Base-by-base conservation (phyloP, 1,140 invertebrate species). In the Apis dorsata region DNA sequence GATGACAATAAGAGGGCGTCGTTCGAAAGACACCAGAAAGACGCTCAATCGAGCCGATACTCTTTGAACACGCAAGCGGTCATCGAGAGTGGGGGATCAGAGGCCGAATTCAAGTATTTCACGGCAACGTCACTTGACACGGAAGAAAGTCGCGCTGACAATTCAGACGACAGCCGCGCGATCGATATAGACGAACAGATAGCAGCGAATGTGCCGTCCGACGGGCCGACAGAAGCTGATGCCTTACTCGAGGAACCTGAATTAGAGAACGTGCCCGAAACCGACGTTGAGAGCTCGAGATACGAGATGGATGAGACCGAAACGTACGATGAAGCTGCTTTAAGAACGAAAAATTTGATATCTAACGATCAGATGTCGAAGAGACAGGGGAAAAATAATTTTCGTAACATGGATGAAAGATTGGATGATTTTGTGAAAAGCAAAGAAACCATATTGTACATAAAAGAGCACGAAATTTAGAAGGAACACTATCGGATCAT, bases 41-140 rank as follows among this genome's bases (percentile, higher is more conserved):
- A 94, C 17, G 88, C 90, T 0, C 91, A 93, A 60, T 89, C 89
- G 13, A 94, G 93, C 75, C 87, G 93, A 51, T 90, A 91, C 73
- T 94, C 93, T 0, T 71, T 94, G 10, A 94, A 93, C 65, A 91
- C 92, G 10, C 87, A 91, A 78, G 89, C 77, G 17, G 87, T 91
- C 0, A 76, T 90, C 13, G 92, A 92, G 51, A 68, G 86, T 51
- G 84, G 77, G 44, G 86, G 81, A 0, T 72, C 71, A 7, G 92
- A 93, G 65, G 91, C 90, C 53, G 92, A 94, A 34, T 88, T 92
- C 21, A 93, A 93, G 70, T 94, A 94, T 69, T 94, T 93, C 80
- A 88, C 90, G 1, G 72, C 89, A 0, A 80, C 87, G 12, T 92
- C 92, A 0, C 66, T 92, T 10, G 92, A 93, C 9, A 91, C 89